Conservation (phyloP, 2,797 vertebrate genomes). For the Atherinosoma microstoma region DNA sequence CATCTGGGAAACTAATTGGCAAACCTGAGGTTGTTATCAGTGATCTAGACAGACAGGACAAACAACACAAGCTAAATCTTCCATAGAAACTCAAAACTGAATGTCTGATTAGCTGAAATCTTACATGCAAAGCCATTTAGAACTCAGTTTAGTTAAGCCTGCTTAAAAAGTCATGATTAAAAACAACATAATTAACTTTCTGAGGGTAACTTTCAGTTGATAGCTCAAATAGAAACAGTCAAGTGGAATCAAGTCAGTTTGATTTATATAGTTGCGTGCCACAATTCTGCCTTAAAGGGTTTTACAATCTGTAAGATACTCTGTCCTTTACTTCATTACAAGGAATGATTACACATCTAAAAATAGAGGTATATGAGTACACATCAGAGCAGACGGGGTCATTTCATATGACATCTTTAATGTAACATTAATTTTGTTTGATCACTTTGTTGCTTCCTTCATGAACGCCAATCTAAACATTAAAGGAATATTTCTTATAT, state of each 20-base stretch:
- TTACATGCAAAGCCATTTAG: too few species aligned
- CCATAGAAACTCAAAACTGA: too few species aligned
- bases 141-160: too few species aligned
- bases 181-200: background rate
- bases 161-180: background rate
- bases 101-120: too few species aligned
- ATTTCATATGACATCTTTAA: background rate
- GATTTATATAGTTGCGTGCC: background rate
- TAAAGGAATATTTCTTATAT: background rate
- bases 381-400: background rate
- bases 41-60: too few species aligned
- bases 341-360: background rate
- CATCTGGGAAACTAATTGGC: too few species aligned
- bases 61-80: too few species aligned
- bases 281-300: background rate
- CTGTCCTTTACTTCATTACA: background rate
- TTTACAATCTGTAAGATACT: background rate
- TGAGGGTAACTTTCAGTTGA: background rate
- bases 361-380: background rate
- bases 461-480: background rate
- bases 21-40: too few species aligned
- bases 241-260: background rate
- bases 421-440: background rate
- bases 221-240: background rate
- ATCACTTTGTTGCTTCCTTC: background rate